Conservation (phyloP, 30 jellyfish, hydroid and myxozoan genomes). For the Clytia hemisphaerica region DNA sequence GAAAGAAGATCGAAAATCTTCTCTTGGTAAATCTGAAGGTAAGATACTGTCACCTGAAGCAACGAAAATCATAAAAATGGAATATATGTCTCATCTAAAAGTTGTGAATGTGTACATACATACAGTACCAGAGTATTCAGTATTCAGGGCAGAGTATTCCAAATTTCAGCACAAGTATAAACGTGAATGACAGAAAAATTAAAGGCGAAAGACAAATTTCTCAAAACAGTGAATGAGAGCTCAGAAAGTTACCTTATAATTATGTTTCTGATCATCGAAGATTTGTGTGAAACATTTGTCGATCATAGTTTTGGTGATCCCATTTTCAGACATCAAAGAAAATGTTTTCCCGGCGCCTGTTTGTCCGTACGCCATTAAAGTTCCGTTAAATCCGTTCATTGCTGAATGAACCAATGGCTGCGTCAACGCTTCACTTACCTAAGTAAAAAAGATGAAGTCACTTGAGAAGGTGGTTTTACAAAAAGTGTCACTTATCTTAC, state of each 20-base stretch:
- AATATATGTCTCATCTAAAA: too few species aligned
- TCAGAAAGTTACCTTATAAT: constrained; percentile 69
- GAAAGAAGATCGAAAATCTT: constrained; percentile 71
- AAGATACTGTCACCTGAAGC: constrained; percentile 81
- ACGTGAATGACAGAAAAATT: background rate
- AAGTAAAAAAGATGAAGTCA: background rate
- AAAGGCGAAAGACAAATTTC: background rate
- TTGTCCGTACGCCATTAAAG: constrained; percentile 94
- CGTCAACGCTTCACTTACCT: constrained; percentile 66
- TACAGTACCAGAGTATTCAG: too few species aligned
- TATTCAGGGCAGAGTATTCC: too few species aligned
- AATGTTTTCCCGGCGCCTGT: constrained; percentile 97
- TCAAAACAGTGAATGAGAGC: too few species aligned
- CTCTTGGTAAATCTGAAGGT: constrained; percentile 87
- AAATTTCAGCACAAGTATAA: too few species aligned
- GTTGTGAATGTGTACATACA: too few species aligned
- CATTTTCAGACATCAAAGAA: constrained; percentile 88
- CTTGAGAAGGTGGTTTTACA: background rate
- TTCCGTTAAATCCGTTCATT: constrained; percentile 75
- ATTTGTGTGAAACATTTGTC: constrained; percentile 61
- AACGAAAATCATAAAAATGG: background rate
- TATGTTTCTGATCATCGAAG: constrained; percentile 52
- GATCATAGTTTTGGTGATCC: constrained; percentile 65
- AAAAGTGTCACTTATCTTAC: too few species aligned
- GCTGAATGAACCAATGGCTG: constrained; percentile 74